These are phyloP conservation scores for Gasterosteus aculeatus DNA, from an alignment of 2,113 vertebrate species.

Conservation along the genomic window DNA sequence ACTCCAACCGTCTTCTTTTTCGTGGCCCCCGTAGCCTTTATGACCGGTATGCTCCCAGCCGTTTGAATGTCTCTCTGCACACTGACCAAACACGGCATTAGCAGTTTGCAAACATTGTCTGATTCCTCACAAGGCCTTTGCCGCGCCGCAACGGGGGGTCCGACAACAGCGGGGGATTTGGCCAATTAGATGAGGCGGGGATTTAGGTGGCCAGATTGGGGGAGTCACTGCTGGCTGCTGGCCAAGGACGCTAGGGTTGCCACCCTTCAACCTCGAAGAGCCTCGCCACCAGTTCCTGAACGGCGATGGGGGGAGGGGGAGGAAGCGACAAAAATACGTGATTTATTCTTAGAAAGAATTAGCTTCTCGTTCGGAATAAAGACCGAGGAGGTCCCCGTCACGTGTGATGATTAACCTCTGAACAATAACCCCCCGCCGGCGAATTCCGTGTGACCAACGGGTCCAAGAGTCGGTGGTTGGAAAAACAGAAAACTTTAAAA, in stretches of 20 bases:
- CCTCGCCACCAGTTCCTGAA: slow-evolving; percentile 68
- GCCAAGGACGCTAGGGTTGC: slow-evolving; percentile 79
- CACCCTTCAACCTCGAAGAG: slow-evolving; percentile 74
- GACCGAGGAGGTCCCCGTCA: background rate
- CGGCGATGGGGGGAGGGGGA: slow-evolving; percentile 40
- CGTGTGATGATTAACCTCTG: background rate
- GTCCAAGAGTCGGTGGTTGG: background rate
- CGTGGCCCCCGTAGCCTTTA: background rate
- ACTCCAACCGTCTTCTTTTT: background rate
- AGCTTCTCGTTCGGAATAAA: background rate
- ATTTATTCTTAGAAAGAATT: background rate
- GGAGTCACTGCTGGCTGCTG: slow-evolving; percentile 76
- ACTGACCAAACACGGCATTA: slow-evolving; percentile 64
- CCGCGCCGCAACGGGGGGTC: slow-evolving; percentile 71
- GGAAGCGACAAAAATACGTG: slow-evolving; percentile 16
- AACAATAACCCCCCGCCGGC: background rate
- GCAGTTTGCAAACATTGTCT: slow-evolving; percentile 73
- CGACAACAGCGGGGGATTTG: slow-evolving; percentile 75
- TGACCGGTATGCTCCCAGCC: slow-evolving; percentile 5
- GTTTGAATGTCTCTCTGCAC: slow-evolving; percentile 34
- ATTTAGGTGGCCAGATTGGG: slow-evolving; percentile 83
- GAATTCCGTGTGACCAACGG: background rate
- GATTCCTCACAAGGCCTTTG: slow-evolving; percentile 75
- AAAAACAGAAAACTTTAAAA: background rate
- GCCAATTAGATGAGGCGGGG: slow-evolving; percentile 83